phyloP scores from a whole-genome alignment of 2,797 vertebrate species.

The Moxostoma hubbsi region DNA sequence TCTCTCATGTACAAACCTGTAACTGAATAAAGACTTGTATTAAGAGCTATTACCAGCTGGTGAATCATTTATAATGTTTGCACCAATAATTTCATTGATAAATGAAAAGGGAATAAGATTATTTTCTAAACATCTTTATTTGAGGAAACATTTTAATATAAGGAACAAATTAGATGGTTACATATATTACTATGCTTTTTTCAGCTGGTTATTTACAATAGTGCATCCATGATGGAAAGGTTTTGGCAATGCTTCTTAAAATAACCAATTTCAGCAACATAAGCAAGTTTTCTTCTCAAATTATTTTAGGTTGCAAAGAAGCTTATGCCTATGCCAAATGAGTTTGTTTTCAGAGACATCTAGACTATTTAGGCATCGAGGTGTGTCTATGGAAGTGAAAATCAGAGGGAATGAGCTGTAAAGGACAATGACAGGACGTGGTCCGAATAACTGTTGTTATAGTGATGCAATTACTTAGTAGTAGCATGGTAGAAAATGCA shows the following conservation, averaged over 20 bases:
- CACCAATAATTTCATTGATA: background rate
- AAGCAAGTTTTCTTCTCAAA: background rate
- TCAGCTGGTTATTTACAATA: conserved; percentile 68
- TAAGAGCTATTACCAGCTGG: conserved; percentile 31
- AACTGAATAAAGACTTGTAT: conserved; percentile 27
- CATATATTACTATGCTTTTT: conserved; percentile 54
- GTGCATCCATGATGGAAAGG: conserved; percentile 21
- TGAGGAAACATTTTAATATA: background rate
- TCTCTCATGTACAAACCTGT: background rate
- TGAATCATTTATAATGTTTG: background rate
- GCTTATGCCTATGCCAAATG: background rate
- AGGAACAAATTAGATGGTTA: background rate
- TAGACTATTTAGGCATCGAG: background rate
- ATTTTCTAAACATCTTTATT: background rate
- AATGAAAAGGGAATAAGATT: background rate
- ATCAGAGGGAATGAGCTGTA: background rate
- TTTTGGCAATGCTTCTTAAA: background rate
- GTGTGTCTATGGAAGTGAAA: background rate
- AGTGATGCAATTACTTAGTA: background rate
- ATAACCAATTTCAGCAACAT: background rate
- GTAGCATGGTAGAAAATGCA: background rate
- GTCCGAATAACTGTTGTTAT: background rate
- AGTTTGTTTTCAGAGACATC: conserved; percentile 6
- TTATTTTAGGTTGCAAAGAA: background rate
- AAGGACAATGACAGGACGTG: background rate